phyloP scores from a whole-genome alignment of 2,888 invertebrate genomes.

The Laothoe populi region DNA sequence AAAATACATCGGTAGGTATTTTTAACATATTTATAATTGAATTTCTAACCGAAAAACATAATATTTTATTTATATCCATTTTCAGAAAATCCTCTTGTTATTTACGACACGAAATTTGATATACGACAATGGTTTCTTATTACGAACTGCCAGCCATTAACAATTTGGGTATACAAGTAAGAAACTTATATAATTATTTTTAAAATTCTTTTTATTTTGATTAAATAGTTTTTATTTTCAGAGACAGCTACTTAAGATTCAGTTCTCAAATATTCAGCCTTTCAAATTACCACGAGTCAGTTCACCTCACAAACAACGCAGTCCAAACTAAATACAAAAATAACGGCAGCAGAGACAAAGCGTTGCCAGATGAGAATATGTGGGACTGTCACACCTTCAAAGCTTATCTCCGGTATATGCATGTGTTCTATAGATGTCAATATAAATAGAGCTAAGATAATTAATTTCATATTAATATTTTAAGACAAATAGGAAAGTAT shows the following conservation, averaged over 20 bases:
- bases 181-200: constrained; percentile 33
- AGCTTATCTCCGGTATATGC: constrained; percentile 85
- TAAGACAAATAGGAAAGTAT: constrained; percentile 89
- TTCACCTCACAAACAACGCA: constrained; percentile 97
- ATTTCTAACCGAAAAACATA: too few relatives aligned
- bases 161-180: constrained; percentile 96
- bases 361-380: constrained; percentile 96
- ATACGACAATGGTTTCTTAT: constrained; percentile 98
- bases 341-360: constrained; percentile 87
- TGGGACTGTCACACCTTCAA: constrained; percentile 96
- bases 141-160: constrained; percentile 94
- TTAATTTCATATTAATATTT: constrained; percentile 44
- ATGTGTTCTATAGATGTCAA: constrained; percentile 31
- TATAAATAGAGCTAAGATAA: constrained; percentile 27
- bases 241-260: constrained; percentile 96
- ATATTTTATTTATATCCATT: constrained; percentile 43
- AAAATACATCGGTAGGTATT: constrained; percentile 94
- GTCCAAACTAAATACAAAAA: constrained; percentile 95
- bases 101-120: constrained; percentile 97
- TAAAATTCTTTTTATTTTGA: background rate
- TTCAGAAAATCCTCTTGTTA: constrained; percentile 93
- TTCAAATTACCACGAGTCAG: constrained; percentile 95
- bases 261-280: constrained; percentile 95
- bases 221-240: constrained; percentile 56
- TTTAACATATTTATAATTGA: background rate